Evolutionary conservation across 2,113 vertebrate genomes (phyloP).

Genomic region (Syngnathus scovelli): DNA sequence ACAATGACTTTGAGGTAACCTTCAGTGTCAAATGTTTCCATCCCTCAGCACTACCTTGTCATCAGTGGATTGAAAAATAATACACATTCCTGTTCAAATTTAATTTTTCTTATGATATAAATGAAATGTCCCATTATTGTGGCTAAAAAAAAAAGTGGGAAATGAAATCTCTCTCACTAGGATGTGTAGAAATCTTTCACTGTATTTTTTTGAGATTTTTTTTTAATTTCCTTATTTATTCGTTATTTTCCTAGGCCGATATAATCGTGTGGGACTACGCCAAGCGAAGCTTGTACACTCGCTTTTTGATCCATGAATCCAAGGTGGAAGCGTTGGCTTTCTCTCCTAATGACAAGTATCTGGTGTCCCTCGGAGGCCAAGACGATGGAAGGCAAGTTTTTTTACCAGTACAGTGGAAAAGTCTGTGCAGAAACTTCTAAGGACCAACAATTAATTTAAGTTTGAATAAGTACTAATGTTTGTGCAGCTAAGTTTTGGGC

Average conservation of each 20-base stretch:
- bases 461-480: neutral
- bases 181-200: neutral
- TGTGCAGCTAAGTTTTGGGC: neutral
- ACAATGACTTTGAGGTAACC: constrained; percentile 82
- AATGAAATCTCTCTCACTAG: no score
- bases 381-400: constrained; percentile 82
- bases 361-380: constrained; percentile 84
- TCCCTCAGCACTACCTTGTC: neutral
- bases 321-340: constrained; percentile 82
- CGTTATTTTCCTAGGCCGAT: constrained; percentile 69
- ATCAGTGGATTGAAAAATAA: neutral
- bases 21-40: neutral
- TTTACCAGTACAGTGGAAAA: neutral
- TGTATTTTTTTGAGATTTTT: neutral
- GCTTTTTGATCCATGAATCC: constrained; percentile 79
- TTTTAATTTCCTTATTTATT: neutral
- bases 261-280: constrained; percentile 84
- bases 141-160: no score
- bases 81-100: neutral
- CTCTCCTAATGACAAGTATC: constrained; percentile 81
- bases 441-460: no score
- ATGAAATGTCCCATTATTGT: neutral
- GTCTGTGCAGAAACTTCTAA: neutral
- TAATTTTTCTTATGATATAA: neutral
- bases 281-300: constrained; percentile 65